Base-by-base conservation (phyloP, 2,888 invertebrate genomes). In the Lottia gigantea region DNA sequence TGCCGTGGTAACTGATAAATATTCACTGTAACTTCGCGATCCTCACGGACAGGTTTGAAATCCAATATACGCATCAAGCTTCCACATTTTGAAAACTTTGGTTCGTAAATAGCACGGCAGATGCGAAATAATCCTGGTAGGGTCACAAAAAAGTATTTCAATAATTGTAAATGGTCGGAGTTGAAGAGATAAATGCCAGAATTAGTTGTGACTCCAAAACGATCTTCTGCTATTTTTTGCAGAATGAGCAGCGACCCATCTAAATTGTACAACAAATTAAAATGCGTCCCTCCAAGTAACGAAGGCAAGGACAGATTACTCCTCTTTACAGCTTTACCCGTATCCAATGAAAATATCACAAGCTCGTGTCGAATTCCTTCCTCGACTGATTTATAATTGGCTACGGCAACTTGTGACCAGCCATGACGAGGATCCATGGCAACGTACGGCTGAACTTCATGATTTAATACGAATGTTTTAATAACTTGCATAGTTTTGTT, bases 141-240 rank as follows among this genome's bases (percentile, higher is more conserved):
- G 25, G 72, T 66, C 2, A 74, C 70, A 6, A 72, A 75, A 26
- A 74, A 55, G 46, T 78, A 76, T 63, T 74, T 75, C 46, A 78
- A 64, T 61, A 78, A 68, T n/a, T 65, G 65, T 19, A 78, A 55
- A 11, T 55, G 49, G 63, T 77, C 72, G 1, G 78, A 69, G 40
- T 72, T 65, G 64, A 78, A 78, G 16, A 78, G 68, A 68, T 78
- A 78, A 25, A 74, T 74, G 71, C 77, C 78, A 1, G 76, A 71
- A 66, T 73, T 74, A 0, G 74, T 68, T 4, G 75, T 72, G 14
- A 74, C 74, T 4, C 77, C 76, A 63, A 76, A 71, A 8, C 76
- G 62, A 65, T 76, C 76, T 23, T 76, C 78, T 1, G 73, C 74
- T n/a, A 78, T 67, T 67, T 78, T 78, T 67, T 78, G 78, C 19